Base-by-base conservation (phyloP, 1,140 invertebrate species). In the Cyphomyrmex costatus region DNA sequence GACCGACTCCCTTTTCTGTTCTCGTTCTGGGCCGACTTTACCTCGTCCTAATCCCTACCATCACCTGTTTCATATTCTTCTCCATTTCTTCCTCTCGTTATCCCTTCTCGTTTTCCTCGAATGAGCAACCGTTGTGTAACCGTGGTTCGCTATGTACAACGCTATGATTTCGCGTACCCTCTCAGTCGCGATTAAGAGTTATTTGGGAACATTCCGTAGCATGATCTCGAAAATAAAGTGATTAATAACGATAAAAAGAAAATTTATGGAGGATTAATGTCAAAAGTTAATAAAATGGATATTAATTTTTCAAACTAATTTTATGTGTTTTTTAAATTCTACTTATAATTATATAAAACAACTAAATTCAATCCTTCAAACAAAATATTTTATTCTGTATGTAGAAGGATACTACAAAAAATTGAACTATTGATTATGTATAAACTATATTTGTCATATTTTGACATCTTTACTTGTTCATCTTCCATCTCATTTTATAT, bases 1-100 rank as follows among this genome's bases (percentile, higher is more conserved):
- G 89, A 91, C 88, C 61, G 77, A 79, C 82, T 85, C 85, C 85
- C 46, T 96, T 94, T 94, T 96, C 97, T 76, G 92, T 68, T 76
- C 78, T 92, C 77, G 30, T 87, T 80, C 88, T 89, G 84, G 88
- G 88, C 49, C 86, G 85, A 63, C 58, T 66, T 71, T 46, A 66
- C 76, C 56, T 33, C 65, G 80, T 86, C 84, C 88, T 90, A 88
- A 90, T 88, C 88, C 88, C 85, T 87, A 87, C 88, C 87, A 79
- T 71, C 80, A 80, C 65, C 46, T 73, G 74, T 60, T 85, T 87
- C 65, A 36, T 70, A 53, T 74, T 88, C 88, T 89, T 96, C 96
- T 92, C 53, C 53, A 68, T 71, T 60, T 74, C 56, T 53, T 33
- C 56, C 58, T 61, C n/a, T 42, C 33, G 21, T 63, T 63, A 21